Evolutionary conservation across 2,113 vertebrate species (phyloP).

Genomic region (Colius striatus): DNA sequence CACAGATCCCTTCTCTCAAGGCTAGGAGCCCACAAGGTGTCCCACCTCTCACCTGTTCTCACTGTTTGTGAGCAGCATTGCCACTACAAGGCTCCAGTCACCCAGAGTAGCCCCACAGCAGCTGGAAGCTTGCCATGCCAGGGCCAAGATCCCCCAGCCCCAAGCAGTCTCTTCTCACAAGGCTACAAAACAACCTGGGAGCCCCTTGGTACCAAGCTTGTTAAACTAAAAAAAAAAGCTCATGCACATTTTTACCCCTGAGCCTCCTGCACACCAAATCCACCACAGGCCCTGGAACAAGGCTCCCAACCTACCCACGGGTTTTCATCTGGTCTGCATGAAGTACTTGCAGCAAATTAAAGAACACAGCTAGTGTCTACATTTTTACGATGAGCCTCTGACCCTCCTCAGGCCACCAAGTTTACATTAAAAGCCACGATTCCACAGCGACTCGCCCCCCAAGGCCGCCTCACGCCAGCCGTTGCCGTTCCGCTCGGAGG

Average conservation of each 20-base stretch:
- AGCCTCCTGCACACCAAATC: background rate
- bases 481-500: too few relatives aligned
- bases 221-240: background rate
- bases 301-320: background rate
- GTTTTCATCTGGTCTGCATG: rapidly evolving
- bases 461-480: too few relatives aligned
- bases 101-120: background rate
- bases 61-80: rapidly evolving
- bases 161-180: background rate
- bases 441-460: too few relatives aligned
- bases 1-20: background rate
- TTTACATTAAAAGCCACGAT: rapidly evolving
- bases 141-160: background rate
- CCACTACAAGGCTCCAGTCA: background rate
- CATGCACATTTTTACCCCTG: rapidly evolving
- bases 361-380: too few relatives aligned
- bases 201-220: too few relatives aligned
- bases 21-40: background rate
- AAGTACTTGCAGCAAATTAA: background rate
- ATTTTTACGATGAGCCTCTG: background rate
- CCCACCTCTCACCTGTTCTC: background rate
- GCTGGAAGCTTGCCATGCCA: background rate
- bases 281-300: rapidly evolving
- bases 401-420: background rate
- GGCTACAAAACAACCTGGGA: background rate